Evolutionary conservation across 2,113 vertebrate genomes (phyloP), one percentile per base, ranked within the genome.

Genomic region (Acanthisitta chloris): DNA sequence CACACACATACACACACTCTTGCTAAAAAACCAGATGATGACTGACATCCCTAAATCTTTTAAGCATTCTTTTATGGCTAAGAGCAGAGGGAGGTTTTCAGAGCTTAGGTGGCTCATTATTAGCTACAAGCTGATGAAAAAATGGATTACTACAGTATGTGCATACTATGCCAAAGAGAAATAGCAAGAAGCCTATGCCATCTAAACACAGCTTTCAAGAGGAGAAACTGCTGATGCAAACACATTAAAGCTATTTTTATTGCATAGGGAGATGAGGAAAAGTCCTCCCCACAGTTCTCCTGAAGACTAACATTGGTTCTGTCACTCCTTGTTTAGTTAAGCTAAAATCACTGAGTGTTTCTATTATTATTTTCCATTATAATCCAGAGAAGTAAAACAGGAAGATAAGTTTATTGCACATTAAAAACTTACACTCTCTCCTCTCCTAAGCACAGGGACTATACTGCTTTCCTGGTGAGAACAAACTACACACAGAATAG

Each of bases 11-110:
- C 15, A 85, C 61, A 82, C 61, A 70, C 59, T 86, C 73, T 73
- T 81, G 86, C 79, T 94, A 85, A 96, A 97, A 97, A 96, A 71
- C 34, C 49, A 84, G 90, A 95, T 82, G 79, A 89, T 96, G 96
- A 97, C 96, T 97, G 97, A 97, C 96, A 97, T 94, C 71, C 62
- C 88, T 95, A 97, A 97, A 97, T 87, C 96, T 93, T 96, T 84
- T 95, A 91, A 96, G 92, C 76, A 81, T 96, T 94, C 45, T 76
- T 94, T 95, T 97, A 91, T 51, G 86, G 92, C 57, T 91, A 90
- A 91, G 29, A 23, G 90, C 85, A 87, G 81, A 81, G 83, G 65
- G 93, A 86, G 90, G 72, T 93, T 95, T 97, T 93, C 78, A 86
- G 94, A 93, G 93, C 89, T 97, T 94, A 97, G 85, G 72, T 77